A percentile compares a stretch with the other conserved stretches of the same genome.
Evolutionary conservation across 2,113 vertebrate genomes (phyloP).

Genomic region (Thymallus thymallus): DNA sequence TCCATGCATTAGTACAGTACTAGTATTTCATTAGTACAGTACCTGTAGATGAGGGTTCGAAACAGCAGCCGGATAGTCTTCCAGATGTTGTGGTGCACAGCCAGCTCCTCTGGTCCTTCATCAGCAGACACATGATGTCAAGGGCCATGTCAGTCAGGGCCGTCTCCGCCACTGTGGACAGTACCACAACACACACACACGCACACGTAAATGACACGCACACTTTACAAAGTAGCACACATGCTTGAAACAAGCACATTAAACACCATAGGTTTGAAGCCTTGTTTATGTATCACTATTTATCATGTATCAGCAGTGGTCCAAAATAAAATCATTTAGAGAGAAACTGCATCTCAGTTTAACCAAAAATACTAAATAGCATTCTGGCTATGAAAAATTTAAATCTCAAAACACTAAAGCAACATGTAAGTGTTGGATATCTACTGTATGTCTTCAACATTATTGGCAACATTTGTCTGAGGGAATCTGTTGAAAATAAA

Average conservation of each 20-base stretch:
- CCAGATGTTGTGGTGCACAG: conserved; percentile 85
- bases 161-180: conserved; percentile 68
- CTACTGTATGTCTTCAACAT: too few species aligned
- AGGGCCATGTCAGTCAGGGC: conserved; percentile 81
- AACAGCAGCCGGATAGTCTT: conserved; percentile 82
- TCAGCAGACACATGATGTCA: conserved; percentile 82
- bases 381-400: too few species aligned
- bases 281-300: not conserved
- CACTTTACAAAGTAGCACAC: not conserved
- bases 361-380: too few species aligned
- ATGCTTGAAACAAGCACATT: not conserved
- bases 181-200: not conserved
- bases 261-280: not conserved
- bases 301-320: not conserved
- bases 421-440: too few species aligned
- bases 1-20: conserved; percentile 59
- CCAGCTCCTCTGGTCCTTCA: conserved; percentile 90
- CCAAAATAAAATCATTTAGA: not conserved
- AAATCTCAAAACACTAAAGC: too few species aligned
- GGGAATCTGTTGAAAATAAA: not conserved
- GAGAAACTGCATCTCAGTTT: not conserved
- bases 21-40: conserved; percentile 33
- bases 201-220: not conserved
- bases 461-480: too few species aligned
- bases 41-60: conserved; percentile 90